These are phyloP conservation scores for Celastrina argiolus DNA, from an alignment of 2,888 invertebrate species.

Conservation along the genomic window DNA sequence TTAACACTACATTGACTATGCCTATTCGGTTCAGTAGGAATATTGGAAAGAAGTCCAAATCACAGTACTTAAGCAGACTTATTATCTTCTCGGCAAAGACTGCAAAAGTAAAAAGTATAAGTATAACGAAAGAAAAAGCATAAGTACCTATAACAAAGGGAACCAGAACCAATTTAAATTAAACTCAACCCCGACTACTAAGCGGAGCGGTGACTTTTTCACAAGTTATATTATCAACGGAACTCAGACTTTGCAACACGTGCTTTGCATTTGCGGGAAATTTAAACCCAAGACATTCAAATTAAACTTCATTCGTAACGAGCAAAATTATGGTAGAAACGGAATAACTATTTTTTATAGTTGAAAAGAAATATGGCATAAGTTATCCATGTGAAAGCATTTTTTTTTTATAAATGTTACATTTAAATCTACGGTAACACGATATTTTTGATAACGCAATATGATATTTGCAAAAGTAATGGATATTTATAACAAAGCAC, in stretches of 20 bases:
- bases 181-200: conserved; percentile 18
- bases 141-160: neutral
- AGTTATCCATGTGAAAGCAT: neutral
- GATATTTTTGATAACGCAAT: neutral
- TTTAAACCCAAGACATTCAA: conserved; percentile 5
- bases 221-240: conserved; percentile 9
- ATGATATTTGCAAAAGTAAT: too few relatives aligned
- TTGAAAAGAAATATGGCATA: neutral
- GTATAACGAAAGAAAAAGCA: neutral
- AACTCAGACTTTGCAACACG: neutral
- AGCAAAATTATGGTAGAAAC: neutral
- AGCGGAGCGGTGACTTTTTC: conserved; percentile 5
- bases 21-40: neutral
- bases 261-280: neutral
- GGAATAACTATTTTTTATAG: neutral
- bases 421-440: neutral
- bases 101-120: neutral
- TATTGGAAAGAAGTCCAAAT: neutral
- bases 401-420: neutral
- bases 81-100: neutral
- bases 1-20: too few relatives aligned
- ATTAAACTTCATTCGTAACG: neutral
- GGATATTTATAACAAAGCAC: too few relatives aligned
- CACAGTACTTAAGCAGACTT: neutral
- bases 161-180: conserved; percentile 7